Evolutionary conservation across 2,113 vertebrate genomes (phyloP).

Genomic region (Mobula hypostoma): DNA sequence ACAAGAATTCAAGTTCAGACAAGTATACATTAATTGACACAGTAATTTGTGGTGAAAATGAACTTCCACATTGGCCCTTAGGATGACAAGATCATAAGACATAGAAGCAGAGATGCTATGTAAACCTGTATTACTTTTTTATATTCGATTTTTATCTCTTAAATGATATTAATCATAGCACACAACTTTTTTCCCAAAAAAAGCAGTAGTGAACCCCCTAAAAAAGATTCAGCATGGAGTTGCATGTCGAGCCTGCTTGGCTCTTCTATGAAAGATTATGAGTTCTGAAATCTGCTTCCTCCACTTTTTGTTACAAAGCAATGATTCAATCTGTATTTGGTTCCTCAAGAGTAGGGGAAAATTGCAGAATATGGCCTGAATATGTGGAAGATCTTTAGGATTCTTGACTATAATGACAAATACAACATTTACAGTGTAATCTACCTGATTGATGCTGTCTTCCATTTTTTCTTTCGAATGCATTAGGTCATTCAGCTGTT

Average conservation of each 20-base stretch:
- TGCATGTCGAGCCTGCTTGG: neutral
- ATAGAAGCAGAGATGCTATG: neutral
- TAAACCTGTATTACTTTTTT: neutral
- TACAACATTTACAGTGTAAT: neutral
- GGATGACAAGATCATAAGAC: too few relatives aligned
- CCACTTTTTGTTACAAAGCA: neutral
- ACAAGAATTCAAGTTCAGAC: neutral
- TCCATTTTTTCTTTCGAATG: conserved; percentile 18
- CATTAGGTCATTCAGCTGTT: conserved; percentile 13
- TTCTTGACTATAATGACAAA: neutral
- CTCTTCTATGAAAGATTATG: neutral
- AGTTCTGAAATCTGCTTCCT: neutral
- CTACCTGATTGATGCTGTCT: conserved; percentile 19
- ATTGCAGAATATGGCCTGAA: neutral
- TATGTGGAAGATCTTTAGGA: neutral
- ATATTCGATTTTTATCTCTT: neutral
- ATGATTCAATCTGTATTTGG: too few relatives aligned
- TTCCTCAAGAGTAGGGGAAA: neutral
- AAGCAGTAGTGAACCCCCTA: neutral
- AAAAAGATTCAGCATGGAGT: neutral
- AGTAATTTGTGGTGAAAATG: neutral
- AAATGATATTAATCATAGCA: neutral
- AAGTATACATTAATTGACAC: neutral
- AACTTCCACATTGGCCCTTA: neutral
- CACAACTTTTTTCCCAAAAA: neutral